A percentile compares a stretch with the other conserved stretches of the same genome.
Conservation (phyloP, 2,797 vertebrate genomes). For the Hybognathus amarus region DNA sequence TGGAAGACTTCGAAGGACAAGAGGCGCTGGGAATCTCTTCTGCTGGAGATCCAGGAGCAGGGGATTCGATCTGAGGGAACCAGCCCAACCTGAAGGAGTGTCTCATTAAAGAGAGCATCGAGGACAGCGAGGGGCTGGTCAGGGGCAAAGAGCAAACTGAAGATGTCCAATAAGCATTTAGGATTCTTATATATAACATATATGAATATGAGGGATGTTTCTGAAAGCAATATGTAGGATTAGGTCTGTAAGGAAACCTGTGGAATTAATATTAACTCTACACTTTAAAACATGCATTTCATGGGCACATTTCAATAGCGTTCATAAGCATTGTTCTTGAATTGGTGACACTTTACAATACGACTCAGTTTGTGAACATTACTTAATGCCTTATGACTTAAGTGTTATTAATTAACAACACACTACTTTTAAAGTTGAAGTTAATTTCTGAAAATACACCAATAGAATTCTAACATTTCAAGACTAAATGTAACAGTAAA, state of each 20-base stretch:
- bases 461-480: not conserved
- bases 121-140: constrained; percentile 65
- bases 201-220: constrained; percentile 19
- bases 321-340: not conserved
- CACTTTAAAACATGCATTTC: constrained; percentile 25
- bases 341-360: not conserved
- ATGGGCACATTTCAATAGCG: constrained; percentile 16
- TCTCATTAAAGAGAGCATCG: constrained; percentile 85
- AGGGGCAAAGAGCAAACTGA: constrained; percentile 52
- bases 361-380: not conserved
- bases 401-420: not conserved
- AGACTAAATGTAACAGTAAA: too few species aligned
- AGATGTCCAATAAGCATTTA: constrained; percentile 35
- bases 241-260: constrained; percentile 10
- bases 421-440: not conserved
- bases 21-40: constrained; percentile 83
- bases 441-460: not conserved
- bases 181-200: not conserved
- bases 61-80: constrained; percentile 73
- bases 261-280: constrained; percentile 34
- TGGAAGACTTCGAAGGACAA: constrained; percentile 92
- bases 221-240: constrained; percentile 15
- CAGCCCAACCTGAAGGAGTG: constrained; percentile 86
- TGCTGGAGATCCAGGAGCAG: constrained; percentile 81
- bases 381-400: not conserved